Conservation (phyloP, 2,113 vertebrate genomes). For the Psettodes erumei region DNA sequence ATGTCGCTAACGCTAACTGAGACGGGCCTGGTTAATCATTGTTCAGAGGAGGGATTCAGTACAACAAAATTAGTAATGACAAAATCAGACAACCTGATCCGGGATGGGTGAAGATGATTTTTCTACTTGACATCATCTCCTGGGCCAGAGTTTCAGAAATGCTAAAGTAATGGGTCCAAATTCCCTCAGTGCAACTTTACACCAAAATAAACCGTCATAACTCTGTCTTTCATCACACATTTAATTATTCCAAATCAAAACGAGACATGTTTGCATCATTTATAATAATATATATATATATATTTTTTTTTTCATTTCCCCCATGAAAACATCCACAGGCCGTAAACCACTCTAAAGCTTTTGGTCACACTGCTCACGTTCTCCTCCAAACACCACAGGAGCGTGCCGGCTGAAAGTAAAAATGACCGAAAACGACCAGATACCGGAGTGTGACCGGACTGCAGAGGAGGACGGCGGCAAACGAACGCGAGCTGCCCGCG, state of each 20-base stretch:
- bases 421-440: slow-evolving; percentile 44
- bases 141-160: too few relatives aligned
- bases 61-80: too few relatives aligned
- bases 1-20: too few relatives aligned
- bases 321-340: neutral
- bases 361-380: slow-evolving; percentile 40
- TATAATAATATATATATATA: too few relatives aligned
- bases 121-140: too few relatives aligned
- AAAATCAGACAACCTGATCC: too few relatives aligned
- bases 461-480: slow-evolving; percentile 36
- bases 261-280: too few relatives aligned
- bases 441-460: slow-evolving; percentile 32
- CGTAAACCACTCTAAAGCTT: slow-evolving; percentile 22
- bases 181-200: neutral
- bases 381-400: slow-evolving; percentile 28
- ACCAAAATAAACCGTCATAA: neutral
- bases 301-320: too few relatives aligned
- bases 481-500: slow-evolving; percentile 56
- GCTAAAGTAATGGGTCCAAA: neutral
- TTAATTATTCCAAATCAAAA: too few relatives aligned
- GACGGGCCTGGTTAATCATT: neutral
- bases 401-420: slow-evolving; percentile 38
- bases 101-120: too few relatives aligned
- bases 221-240: neutral
- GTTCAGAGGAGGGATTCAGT: neutral